phyloP scores from a whole-genome alignment of 2,113 vertebrate genomes.

The Triplophysa tibetana region DNA sequence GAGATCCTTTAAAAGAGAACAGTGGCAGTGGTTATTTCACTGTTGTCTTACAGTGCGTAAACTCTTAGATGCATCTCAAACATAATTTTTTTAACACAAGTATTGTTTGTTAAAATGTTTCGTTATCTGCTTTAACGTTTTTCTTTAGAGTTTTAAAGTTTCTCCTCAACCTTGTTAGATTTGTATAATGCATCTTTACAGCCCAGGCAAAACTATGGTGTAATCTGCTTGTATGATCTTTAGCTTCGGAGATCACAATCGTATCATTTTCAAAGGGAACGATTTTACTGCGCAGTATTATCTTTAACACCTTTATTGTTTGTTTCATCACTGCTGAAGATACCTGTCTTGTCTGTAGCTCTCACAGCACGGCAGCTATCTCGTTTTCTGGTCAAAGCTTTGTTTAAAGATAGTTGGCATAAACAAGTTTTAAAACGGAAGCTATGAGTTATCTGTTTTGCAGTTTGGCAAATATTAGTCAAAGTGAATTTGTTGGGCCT shows the following conservation, averaged over 20 bases:
- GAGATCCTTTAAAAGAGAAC: neutral
- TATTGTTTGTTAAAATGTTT: neutral
- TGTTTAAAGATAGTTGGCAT: conserved; percentile 60
- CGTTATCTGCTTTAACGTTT: neutral
- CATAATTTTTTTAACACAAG: neutral
- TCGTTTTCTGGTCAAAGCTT: conserved; percentile 40
- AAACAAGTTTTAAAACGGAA: conserved; percentile 54
- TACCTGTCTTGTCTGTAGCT: conserved; percentile 57
- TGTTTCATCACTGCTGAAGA: conserved; percentile 61
- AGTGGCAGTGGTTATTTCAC: neutral
- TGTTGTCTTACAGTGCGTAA: neutral
- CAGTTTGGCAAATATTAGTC: neutral
- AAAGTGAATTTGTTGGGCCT: neutral
- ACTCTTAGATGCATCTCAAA: neutral
- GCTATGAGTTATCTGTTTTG: conserved; percentile 45
- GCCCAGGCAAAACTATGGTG: conserved; percentile 35
- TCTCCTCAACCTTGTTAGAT: neutral
- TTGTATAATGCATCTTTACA: conserved; percentile 27
- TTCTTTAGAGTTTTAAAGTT: conserved; percentile 22
- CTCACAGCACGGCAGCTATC: conserved; percentile 55
- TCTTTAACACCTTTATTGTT: conserved; percentile 68
- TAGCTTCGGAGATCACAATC: conserved; percentile 63
- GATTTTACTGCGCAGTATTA: conserved; percentile 64
- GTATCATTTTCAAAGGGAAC: conserved; percentile 67
- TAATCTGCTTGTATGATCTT: conserved; percentile 60